These are phyloP conservation scores for Arrhopalites spinosus DNA, from an alignment of 2,888 invertebrate species.

Conservation along the genomic window DNA sequence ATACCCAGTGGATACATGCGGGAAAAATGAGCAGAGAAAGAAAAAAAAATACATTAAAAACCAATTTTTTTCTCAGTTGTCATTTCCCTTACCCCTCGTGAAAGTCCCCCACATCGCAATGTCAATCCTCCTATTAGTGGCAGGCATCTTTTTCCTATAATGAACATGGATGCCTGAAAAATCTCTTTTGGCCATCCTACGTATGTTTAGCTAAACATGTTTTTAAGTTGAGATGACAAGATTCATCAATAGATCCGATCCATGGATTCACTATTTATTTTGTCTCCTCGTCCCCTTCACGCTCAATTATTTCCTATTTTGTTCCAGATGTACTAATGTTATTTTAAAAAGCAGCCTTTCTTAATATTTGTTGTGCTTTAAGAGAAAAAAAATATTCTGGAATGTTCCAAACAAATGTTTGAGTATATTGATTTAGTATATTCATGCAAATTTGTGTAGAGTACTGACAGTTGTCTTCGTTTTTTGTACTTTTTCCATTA, in stretches of 20 bases:
- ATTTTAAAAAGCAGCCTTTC: not conserved
- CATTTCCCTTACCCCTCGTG: not conserved
- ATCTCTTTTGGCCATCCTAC: not conserved
- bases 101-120: not conserved
- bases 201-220: not conserved
- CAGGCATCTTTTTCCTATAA: not conserved
- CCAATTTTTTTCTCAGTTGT: not conserved
- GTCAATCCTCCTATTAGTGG: not conserved
- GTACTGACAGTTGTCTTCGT: not conserved
- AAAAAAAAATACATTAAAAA: not conserved
- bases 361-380: too few relatives aligned
- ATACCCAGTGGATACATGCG: too few relatives aligned
- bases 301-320: too few relatives aligned
- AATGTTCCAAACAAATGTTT: too few relatives aligned
- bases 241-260: not conserved
- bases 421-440: too few relatives aligned
- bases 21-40: constrained; percentile 19
- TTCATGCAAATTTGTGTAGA: not conserved
- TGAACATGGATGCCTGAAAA: not conserved
- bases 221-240: not conserved
- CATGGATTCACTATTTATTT: not conserved
- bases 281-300: not conserved
- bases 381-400: too few relatives aligned
- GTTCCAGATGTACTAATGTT: not conserved
- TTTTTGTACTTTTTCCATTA: not conserved